Base-by-base conservation (phyloP, 1,140 invertebrate species). In the Cyclina sinensis region DNA sequence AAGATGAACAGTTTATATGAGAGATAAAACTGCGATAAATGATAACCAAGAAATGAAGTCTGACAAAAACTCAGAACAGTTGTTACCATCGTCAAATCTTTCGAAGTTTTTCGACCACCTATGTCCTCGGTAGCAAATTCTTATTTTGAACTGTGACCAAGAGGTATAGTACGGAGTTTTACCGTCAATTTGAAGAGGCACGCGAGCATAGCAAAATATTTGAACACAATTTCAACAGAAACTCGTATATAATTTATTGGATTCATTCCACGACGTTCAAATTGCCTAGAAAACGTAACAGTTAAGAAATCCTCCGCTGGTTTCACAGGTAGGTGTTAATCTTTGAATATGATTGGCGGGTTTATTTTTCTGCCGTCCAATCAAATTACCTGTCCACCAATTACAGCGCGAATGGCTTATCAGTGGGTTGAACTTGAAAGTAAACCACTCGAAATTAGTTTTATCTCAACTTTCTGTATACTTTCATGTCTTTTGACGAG, bases 101-200 rank as follows among this genome's bases (percentile, higher is more conserved):
- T 70, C 16, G 27, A 16, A 18, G 39, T 30, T 78, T 78, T 54
- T 51, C 43, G 74, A 78, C 74, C 74, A 78, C 74, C 74, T 78
- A 78, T 51, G 46, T 78, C 43, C 46, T 30, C 68, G 39, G 82
- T 73, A 73, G 82, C 65, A 48, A 46, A 84, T 74, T 84, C 24
- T 32, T 54, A 37, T 37, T 51, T 73, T 84, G 82, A 84, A 84
- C 82, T 84, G 82, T 84, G 68, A 84, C 82, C 68, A 74, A 51
- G 54, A 35, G 43, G 48, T 35, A 43, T 86, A 32, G 35, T 37
- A 54, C 12, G 48, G 27, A 59, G 70, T 76, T 86, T 86, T 86
- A 74, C 73, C 84, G 84, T 86, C 84, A 86, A 86, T 86, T 86
- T 86, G 54, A 78, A 86, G 78, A 43, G 16, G 48, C 84, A 86